These are phyloP conservation scores for Urocyon cinereoargenteus DNA, from an alignment of 2,797 vertebrate genomes.

Conservation along the genomic window DNA sequence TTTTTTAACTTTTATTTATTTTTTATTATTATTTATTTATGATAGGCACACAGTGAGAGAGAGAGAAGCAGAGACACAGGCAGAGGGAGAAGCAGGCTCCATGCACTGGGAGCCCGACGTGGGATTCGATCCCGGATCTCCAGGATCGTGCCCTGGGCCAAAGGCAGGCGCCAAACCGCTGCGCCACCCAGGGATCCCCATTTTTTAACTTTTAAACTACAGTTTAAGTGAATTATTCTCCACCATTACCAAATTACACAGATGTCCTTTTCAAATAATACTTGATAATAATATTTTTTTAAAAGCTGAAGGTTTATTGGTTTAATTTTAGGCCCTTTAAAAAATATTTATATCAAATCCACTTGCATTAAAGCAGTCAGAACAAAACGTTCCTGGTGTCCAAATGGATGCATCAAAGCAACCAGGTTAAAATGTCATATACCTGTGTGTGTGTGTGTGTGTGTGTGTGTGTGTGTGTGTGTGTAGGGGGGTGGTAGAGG, in stretches of 20 bases:
- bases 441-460: accelerated
- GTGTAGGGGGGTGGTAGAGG: no score
- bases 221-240: not conserved
- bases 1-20: not conserved
- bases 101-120: no score
- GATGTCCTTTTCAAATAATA: constrained; percentile 22
- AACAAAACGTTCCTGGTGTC: constrained; percentile 66
- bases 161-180: no score
- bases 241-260: not conserved
- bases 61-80: no score
- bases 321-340: constrained; percentile 66
- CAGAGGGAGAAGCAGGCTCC: no score
- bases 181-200: no score
- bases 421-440: constrained; percentile 27
- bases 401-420: constrained; percentile 53
- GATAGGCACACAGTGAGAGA: no score
- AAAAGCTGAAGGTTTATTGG: constrained; percentile 57
- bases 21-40: no score
- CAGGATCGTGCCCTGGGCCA: no score
- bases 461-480: no score
- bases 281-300: constrained; percentile 48
- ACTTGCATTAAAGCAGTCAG: constrained; percentile 59
- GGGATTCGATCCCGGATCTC: no score
- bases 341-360: constrained; percentile 53
- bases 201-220: not conserved